Evolutionary conservation across 2,888 invertebrate species (phyloP), one percentile per base, ranked within the genome.

Genomic region (Drosophila barbarae): DNA sequence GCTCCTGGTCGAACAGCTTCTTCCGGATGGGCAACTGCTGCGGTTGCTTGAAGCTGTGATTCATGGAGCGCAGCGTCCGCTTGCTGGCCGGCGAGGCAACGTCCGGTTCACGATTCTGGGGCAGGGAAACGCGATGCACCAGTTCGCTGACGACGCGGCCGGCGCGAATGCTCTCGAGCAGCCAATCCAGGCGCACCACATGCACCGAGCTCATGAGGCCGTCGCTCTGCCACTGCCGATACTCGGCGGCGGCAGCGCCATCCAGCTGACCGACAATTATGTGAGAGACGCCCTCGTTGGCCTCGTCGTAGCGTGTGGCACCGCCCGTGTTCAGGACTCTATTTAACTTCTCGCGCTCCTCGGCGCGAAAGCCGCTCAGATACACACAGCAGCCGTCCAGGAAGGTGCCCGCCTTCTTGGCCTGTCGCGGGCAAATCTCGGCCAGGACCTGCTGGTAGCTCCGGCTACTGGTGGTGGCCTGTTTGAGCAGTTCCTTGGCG

Each of bases 361-460:
- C 90, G 0, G 89, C 68, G n/a, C 89, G 89, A 84, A 95, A 94
- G 7, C 95, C 95, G 72, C 92, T 91, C 35, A 95, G 84, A 81
- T 92, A 94, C 41, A 95, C 91, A 89, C 94, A 95, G 86, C 96
- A 97, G 50, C 97, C 97, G 90, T 98, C 97, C 58, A 98, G 92
- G 86, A 96, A 96, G 64, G 93, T 91, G 34, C 96, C 96, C 69
- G 93, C 94, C 86, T 92, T 92, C 86, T 94, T 94, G 2, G 93
- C 93, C 61, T 91, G 90, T 57, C 92, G 92, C 72, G 95, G 90
- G 76, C 94, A 93, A 41, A 94, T 90, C 56, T 89, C 87, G 41
- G 78, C 77, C 35, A 83, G 77, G 0, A 79, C 71, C 32, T 78
- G 52, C n/a, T 72, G 68, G 52, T 87, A 73, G 15, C 65, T 54